Percentiles rank a stretch among this genome's conserved stretches.
Evolutionary conservation across 2,113 vertebrate genomes (phyloP).

Genomic region (Channa argus): DNA sequence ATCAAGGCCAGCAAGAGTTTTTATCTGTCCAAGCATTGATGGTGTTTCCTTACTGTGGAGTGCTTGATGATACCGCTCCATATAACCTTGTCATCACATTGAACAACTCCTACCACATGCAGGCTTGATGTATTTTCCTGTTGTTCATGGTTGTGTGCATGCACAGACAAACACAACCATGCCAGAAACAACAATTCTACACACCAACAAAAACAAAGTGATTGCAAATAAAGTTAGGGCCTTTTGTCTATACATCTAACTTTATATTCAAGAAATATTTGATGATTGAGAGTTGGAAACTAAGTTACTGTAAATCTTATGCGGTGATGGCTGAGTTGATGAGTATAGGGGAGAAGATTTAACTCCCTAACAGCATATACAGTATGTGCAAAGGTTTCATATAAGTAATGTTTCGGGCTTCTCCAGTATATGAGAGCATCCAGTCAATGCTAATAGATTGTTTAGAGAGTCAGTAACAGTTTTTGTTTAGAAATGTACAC

Average conservation of each 20-base stretch:
- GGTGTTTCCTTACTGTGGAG: constrained; percentile 54
- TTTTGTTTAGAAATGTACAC: too few relatives aligned
- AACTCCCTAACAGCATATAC: constrained; percentile 4
- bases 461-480: too few relatives aligned
- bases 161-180: constrained; percentile 11
- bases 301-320: constrained; percentile 21
- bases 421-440: constrained; percentile 14
- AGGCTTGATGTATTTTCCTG: constrained; percentile 16
- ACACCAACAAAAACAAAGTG: neutral
- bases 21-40: constrained; percentile 63
- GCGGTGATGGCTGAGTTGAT: constrained; percentile 1
- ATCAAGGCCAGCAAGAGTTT: constrained; percentile 56
- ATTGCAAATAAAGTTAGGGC: neutral
- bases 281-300: constrained; percentile 4
- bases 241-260: too few relatives aligned
- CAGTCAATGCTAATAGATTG: neutral
- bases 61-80: constrained; percentile 50
- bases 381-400: too few relatives aligned
- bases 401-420: neutral
- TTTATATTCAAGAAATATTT: constrained; percentile 21
- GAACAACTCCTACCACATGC: constrained; percentile 31
- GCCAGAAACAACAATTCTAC: constrained; percentile 3
- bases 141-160: constrained; percentile 13
- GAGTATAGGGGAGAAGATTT: constrained; percentile 1
- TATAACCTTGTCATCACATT: constrained; percentile 67